Conservation (phyloP, 2,888 invertebrate genomes). For the Pedicia rivosa region DNA sequence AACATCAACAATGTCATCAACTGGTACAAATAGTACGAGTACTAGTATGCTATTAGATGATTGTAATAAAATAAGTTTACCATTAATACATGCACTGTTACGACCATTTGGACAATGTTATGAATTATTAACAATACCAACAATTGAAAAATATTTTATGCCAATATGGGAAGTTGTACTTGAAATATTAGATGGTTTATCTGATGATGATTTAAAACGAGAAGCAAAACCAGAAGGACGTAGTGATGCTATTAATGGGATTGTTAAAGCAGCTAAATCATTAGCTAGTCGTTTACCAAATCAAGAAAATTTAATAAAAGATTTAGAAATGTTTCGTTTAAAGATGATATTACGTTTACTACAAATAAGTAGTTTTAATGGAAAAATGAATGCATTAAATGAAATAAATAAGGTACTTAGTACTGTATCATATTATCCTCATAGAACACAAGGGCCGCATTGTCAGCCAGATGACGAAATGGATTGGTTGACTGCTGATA, state of each 20-base stretch:
- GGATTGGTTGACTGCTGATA: conserved; percentile 84
- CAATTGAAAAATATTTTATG: conserved; percentile 83
- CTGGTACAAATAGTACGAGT: conserved; percentile 12
- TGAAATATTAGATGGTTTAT: conserved; percentile 75
- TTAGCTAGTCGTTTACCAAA: conserved; percentile 71
- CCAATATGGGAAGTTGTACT: conserved; percentile 88
- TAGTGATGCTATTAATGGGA: conserved; percentile 88
- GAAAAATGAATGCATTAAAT: conserved; percentile 97
- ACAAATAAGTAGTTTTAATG: conserved; percentile 95
- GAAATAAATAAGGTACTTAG: conserved; percentile 95
- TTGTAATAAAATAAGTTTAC: conserved; percentile 40
- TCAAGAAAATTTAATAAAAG: conserved; percentile 55
- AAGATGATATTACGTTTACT: conserved; percentile 89
- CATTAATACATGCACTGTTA: conserved; percentile 64
- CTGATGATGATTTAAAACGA: conserved; percentile 89
- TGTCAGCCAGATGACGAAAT: conserved; percentile 60
- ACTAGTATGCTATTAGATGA: conserved; percentile 16
- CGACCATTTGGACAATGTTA: conserved; percentile 86
- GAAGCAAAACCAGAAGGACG: conserved; percentile 90
- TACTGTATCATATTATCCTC: conserved; percentile 79
- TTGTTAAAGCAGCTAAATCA: conserved; percentile 83
- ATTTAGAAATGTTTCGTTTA: conserved; percentile 84
- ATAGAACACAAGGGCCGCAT: conserved; percentile 43
- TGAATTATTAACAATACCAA: conserved; percentile 76
- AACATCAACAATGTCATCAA: conserved; percentile 14